Percentiles rank a stretch among this genome's conserved stretches.
phyloP scores from a whole-genome alignment of 2,113 vertebrate genomes.

The Elephas maximus region DNA sequence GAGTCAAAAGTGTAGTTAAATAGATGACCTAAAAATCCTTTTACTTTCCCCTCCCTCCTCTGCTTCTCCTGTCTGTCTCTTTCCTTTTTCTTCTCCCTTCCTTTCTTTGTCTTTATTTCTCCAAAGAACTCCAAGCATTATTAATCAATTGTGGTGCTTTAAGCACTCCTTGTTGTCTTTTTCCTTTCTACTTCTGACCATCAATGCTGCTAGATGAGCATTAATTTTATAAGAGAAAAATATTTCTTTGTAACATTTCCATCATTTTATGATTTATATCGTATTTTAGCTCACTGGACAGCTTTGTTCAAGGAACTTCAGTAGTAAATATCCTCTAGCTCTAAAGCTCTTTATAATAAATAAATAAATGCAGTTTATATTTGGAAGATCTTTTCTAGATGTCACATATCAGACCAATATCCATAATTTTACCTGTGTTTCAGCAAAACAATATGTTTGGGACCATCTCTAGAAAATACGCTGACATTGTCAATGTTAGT shows the following conservation, averaged over 20 bases:
- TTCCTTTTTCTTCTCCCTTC: background rate
- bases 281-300: background rate
- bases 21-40: background rate
- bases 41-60: background rate
- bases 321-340: slow-evolving; percentile 18
- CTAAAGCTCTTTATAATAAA: background rate
- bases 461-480: background rate
- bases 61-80: background rate
- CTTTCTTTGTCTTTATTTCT: background rate
- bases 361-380: background rate
- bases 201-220: background rate
- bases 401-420: background rate
- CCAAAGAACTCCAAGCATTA: background rate
- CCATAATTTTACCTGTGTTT: background rate
- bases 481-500: background rate
- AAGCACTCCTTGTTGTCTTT: background rate
- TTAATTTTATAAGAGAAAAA: slow-evolving; percentile 47
- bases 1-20: slow-evolving; percentile 12
- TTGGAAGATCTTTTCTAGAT: background rate
- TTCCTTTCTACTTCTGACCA: background rate
- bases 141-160: background rate
- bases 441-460: background rate
- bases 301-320: background rate
- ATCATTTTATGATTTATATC: slow-evolving; percentile 20
- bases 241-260: background rate